These are phyloP conservation scores for Aphis craccivora DNA, from an alignment of 1,140 invertebrate genomes.

Conservation along the genomic window DNA sequence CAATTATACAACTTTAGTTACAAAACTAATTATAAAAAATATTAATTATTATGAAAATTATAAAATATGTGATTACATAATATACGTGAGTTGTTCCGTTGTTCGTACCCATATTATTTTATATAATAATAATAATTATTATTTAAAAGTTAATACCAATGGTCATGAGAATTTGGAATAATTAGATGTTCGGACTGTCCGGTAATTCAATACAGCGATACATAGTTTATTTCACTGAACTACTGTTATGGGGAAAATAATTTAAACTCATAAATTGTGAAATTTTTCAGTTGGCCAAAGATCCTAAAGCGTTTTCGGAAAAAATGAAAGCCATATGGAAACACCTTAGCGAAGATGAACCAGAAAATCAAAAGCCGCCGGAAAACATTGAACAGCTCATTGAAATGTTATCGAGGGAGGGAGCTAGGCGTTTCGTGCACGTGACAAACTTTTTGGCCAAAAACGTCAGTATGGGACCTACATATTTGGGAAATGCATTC, in stretches of 20 bases:
- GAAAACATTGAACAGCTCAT: conserved; percentile 77
- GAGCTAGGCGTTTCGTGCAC: conserved; percentile 77
- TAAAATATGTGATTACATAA: not conserved
- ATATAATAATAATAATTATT: not conserved
- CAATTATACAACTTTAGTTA: not conserved
- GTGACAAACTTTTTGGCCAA: conserved; percentile 70
- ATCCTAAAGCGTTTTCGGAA: conserved; percentile 76
- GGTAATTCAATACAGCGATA: not conserved
- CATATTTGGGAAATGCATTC: not conserved
- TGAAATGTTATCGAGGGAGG: conserved; percentile 76
- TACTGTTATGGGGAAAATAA: not conserved
- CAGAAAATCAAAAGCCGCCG: conserved; percentile 82
- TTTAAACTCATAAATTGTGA: not conserved
- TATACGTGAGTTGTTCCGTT: not conserved
- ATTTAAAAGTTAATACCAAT: not conserved
- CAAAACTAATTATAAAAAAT: not conserved
- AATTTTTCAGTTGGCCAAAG: conserved; percentile 72
- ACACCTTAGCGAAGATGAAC: conserved; percentile 76
- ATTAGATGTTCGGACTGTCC: not conserved
- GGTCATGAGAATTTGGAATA: not conserved
- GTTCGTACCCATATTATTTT: not conserved
- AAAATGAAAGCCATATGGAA: conserved; percentile 77
- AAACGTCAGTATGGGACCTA: conserved; percentile 61
- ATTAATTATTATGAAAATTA: not conserved
- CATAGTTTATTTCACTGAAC: not conserved